These are phyloP conservation scores for Hydra vulgaris DNA, from an alignment of 30 jellyfish, hydroid and myxozoan genomes.

Conservation along the genomic window DNA sequence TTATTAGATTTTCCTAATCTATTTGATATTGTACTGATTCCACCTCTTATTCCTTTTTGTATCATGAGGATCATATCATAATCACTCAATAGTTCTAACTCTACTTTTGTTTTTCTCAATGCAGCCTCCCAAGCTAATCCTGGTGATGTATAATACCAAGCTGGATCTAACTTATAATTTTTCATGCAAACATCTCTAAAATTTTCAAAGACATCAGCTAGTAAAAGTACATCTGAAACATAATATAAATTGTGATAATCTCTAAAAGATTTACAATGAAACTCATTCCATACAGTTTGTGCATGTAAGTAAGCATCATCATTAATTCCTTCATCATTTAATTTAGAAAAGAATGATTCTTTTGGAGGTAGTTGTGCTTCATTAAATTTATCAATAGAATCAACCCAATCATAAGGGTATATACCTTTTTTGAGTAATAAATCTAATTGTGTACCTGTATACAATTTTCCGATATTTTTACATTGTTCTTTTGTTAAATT, in stretches of 20 bases:
- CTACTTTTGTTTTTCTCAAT: too few species aligned
- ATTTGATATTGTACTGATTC: too few species aligned
- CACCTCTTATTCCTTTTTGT: too few species aligned
- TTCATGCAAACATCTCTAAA: background rate
- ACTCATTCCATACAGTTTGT: background rate
- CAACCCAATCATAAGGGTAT: background rate
- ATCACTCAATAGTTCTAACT: too few species aligned
- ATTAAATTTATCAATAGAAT: background rate
- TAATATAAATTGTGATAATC: background rate
- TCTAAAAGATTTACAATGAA: background rate
- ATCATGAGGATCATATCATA: too few species aligned
- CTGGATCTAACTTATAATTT: background rate
- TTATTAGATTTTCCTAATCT: too few species aligned
- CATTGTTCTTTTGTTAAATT: background rate
- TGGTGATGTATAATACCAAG: too few species aligned
- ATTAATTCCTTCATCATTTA: background rate
- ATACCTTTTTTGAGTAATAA: background rate
- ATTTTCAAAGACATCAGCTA: background rate
- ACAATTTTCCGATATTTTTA: too few species aligned
- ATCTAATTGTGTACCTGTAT: background rate
- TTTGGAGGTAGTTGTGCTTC: background rate
- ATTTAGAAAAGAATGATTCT: background rate
- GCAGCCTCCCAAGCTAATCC: too few species aligned
- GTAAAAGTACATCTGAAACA: background rate
- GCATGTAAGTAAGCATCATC: background rate